Percentiles rank a stretch among this genome's conserved stretches.
These are phyloP conservation scores for Heteromyza rotundicornis DNA, from an alignment of 2,888 invertebrate genomes.

Conservation along the genomic window DNA sequence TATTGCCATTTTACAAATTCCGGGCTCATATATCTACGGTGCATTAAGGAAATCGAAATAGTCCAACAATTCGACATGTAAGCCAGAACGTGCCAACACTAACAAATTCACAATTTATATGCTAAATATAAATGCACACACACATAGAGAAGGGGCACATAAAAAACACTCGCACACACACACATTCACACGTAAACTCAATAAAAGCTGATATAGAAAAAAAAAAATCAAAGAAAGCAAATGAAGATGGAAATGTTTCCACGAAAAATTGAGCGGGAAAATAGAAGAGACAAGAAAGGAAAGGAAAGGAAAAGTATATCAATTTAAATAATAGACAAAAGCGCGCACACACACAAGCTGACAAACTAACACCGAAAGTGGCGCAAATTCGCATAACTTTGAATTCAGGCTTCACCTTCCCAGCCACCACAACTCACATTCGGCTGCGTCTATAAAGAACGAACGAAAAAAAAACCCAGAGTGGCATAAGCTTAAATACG, in stretches of 20 bases:
- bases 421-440: slow-evolving; percentile 3
- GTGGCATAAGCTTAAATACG: too few relatives aligned
- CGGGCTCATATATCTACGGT: not conserved
- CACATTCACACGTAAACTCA: not conserved
- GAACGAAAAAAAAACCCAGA: too few relatives aligned
- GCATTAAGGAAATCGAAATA: not conserved
- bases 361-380: slow-evolving; percentile 19
- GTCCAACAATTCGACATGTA: not conserved
- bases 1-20: too few relatives aligned
- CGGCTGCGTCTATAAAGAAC: too few relatives aligned
- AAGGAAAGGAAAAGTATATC: too few relatives aligned
- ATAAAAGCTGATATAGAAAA: not conserved
- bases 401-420: not conserved
- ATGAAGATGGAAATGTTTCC: too few relatives aligned
- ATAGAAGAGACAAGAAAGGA: too few relatives aligned
- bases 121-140: not conserved
- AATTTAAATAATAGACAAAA: not conserved
- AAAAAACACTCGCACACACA: not conserved
- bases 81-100: not conserved
- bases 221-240: too few relatives aligned
- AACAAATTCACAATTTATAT: not conserved
- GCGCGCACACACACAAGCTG: slow-evolving; percentile 11
- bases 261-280: too few relatives aligned
- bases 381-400: slow-evolving; percentile 3
- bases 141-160: not conserved